phyloP scores from a whole-genome alignment of 2,888 invertebrate species.

The Serripes groenlandicus region DNA sequence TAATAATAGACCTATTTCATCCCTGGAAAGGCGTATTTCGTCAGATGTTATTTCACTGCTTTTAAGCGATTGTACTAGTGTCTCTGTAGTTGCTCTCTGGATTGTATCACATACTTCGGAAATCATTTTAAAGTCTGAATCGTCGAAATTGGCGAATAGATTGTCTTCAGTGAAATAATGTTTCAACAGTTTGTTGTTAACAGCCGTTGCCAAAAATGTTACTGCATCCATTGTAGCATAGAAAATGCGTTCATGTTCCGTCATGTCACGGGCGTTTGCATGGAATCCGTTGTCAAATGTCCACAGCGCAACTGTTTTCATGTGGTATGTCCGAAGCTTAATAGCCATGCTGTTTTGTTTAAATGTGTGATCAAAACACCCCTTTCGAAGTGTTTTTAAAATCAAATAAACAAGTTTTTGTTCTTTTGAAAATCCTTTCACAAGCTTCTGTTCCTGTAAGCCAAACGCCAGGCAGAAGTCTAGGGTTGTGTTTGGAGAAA shows the following conservation, averaged over 20 bases:
- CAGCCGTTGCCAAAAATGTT: background rate
- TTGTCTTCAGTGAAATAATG: constrained; percentile 4
- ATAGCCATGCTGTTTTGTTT: background rate
- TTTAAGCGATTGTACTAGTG: too few species aligned
- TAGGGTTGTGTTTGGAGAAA: constrained; percentile 26
- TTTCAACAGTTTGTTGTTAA: background rate
- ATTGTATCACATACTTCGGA: background rate
- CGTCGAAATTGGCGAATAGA: constrained; percentile 6
- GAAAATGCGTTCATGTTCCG: background rate
- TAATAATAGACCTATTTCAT: background rate
- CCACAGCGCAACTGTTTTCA: constrained; percentile 4
- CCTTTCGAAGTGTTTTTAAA: constrained; percentile 58
- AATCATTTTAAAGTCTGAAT: background rate
- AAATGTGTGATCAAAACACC: constrained; percentile 24
- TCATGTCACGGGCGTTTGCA: background rate
- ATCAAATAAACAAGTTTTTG: constrained; percentile 56
- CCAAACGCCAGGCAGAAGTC: constrained; percentile 68
- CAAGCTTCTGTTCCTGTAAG: constrained; percentile 59
- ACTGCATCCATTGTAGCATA: background rate
- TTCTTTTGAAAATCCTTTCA: constrained; percentile 30
- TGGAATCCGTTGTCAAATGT: background rate
- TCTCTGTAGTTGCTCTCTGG: background rate
- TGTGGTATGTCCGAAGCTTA: constrained; percentile 26
- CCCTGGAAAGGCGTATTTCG: background rate
- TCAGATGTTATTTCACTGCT: background rate